Base-by-base conservation (phyloP, 2,888 invertebrate species). In the Agrochola litura region DNA sequence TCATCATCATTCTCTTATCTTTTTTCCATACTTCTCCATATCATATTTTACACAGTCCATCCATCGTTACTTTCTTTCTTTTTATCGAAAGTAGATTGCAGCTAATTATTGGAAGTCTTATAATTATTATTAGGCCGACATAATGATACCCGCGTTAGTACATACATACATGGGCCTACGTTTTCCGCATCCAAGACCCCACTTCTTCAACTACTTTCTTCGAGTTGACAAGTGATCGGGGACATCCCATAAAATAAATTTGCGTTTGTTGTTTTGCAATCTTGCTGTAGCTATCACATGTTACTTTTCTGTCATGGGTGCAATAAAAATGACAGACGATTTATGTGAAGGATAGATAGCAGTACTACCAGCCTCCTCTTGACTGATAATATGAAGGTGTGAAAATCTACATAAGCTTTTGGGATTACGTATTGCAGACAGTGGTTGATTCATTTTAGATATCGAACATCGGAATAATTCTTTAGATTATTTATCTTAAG, bases 361-460 rank as follows among this genome's bases (percentile, higher is more conserved):
- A 49, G 52, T 25, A 8, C 41, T 14, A 63, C 37, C 43, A 66
- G 41, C 58, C 72, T 46, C n/a, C 22, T 80, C 25, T 65, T 84
- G 61, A 69, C 64, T 73, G 81, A 82, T 81, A 82, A 73, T 73
- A 43, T 37, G 19, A 65, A 14, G 46, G 64, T 54, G n/a, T 16
- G 66, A 19, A 56, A 80, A 60, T 73, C 67, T 54, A 68, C 22
- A 19, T 67, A 84, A 56, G 63, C 81, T 46, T 25, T 12, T 14
- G 37, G 56, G 81, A 73, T 81, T 69, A 43, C 25, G 12, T 73
- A 52, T 61, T 22, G 14, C 22, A 80, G 68, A 81, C 82, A 75
- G 46, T 72, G 37, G 61, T 68, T 43, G 19, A 67, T 30, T 67
- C 46, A 22, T 41, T 5, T 52, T 22, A 52, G 49, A 84, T 79